Base-by-base conservation (phyloP, 2,888 invertebrate species). In the Acanthosepion lycidas region DNA sequence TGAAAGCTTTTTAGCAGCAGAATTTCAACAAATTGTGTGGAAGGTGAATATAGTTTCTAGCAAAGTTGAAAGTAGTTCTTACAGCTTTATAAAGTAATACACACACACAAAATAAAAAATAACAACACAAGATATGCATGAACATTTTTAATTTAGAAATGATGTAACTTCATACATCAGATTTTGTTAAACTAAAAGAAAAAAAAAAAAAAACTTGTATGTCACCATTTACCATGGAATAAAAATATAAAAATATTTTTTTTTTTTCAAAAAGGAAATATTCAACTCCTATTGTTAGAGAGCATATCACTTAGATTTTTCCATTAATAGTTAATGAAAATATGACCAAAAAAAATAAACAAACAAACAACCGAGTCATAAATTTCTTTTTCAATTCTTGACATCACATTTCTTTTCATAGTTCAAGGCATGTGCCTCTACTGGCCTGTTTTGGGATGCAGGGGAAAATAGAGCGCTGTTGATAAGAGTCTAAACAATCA, bases 381-480 rank as follows among this genome's bases (percentile, higher is more conserved):
- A 78, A 78, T 78, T 78, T 33, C 78, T 78, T 78, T 78, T 9
- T 78, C n/a, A 78, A 78, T 33, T 78, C n/a, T 33, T 78, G 33
- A 33, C n/a, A 78, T 78, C 78, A 78, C 78, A 78, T 78, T 78
- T 42, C 42, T 42, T 78, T 78, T 0, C 78, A 4, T n/a, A 15
- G n/a, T n/a, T 78, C 78, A 78, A 78, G 78, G n/a, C 78, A 15
- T 78, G 3, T 78, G 78, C 28, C 78, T 78, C n/a, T 78, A 78
- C 78, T 78, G 78, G 78, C 78, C 78, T n/a, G 78, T 78, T 78
- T 78, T n/a, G 78, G n/a, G n/a, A 78, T 78, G 78, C 78, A 78
- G n/a, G 33, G 78, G 23, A 78, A 78, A 78, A 78, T 28, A 78
- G n/a, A 33, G n/a, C 26, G 28, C 15, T n/a, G 59, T 78, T n/a